Evolutionary conservation across 2,888 invertebrate genomes (phyloP), one percentile per base, ranked within the genome.

Genomic region (Podotricha telesiphe): DNA sequence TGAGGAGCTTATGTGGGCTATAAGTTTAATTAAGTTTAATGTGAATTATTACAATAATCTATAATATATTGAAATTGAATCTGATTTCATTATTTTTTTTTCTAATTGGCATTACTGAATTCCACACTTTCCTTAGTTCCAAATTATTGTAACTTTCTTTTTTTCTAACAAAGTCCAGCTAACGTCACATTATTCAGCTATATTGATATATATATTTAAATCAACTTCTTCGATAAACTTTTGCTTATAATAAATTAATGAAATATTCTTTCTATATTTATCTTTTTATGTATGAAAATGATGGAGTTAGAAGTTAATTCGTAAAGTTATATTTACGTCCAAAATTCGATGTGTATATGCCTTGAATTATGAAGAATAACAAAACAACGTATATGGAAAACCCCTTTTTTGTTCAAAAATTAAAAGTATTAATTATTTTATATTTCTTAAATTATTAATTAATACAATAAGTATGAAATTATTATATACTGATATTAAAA

Each of bases 31-130:
- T 92, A 91, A 91, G 91, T 91, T 91, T 91, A 91, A 91, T 92
- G 92, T 92, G 92, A 92, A 92, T 91, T 89, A 89, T 89, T 92
- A 92, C 91, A 90, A 92, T 92, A 92, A 92, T 91, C 92, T 92
- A 92, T 92, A 92, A 92, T 92, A 92, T 92, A 92, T 92, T 92
- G 91, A 92, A 91, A 92, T 91, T 92, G 91, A 92, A 91, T 91
- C 91, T 89, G 92, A 88, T 88, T 91, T 89, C 91, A 84, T 89
- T 90, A 73, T 91, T 89, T 90, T 91, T n/a, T 91, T 92, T 89
- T 85, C 86, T 82, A 87, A 91, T 92, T 91, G 91, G 91, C 91
- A 85, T 85, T 85, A 87, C 85, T 81, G 80, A 77, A 82, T 83
- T 85, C 78, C 79, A 70, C 76, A 81, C 79, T 80, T 55, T 55